A percentile compares a stretch with the other conserved stretches of the same genome.
Conservation (phyloP, 2,797 vertebrate genomes). For the Bryconaethiops microstoma region DNA sequence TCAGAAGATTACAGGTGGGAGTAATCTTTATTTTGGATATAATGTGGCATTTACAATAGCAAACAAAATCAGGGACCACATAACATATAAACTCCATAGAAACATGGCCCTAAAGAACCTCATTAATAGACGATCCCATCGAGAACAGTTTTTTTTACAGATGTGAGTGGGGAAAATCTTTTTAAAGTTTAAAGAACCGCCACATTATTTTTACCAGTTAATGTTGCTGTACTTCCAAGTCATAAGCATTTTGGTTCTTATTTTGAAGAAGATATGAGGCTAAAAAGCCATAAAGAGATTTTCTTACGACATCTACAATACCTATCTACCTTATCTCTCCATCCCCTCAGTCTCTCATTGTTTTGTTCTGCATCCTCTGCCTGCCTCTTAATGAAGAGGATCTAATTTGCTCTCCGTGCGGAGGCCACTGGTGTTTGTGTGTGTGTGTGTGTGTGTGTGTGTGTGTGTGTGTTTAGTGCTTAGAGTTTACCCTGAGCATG, state of each 20-base stretch:
- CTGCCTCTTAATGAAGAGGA: conserved; percentile 81
- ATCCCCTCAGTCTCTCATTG: conserved; percentile 59
- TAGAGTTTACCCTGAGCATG: conserved; percentile 69
- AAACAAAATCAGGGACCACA: too few species aligned
- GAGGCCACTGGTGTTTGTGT: conserved; percentile 68
- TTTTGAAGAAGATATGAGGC: neutral
- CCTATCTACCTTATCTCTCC: conserved; percentile 14
- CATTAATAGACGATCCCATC: too few species aligned
- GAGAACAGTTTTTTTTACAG: too few species aligned
- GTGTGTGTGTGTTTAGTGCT: conserved; percentile 63
- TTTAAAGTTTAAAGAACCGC: too few species aligned
- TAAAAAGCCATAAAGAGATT: neutral
- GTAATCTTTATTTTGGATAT: too few species aligned
- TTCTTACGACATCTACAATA: neutral
- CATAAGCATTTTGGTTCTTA: neutral
- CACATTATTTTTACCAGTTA: too few species aligned
- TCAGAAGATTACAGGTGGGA: too few species aligned
- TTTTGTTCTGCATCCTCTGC: conserved; percentile 76
- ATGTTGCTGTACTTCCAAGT: too few species aligned
- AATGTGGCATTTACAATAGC: too few species aligned
- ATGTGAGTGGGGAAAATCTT: too few species aligned
- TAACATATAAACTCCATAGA: too few species aligned
- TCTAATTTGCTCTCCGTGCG: conserved; percentile 79
- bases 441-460: conserved; percentile 60
- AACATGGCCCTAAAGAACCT: too few species aligned